phyloP scores from a whole-genome alignment of 1,140 invertebrate genomes.

The Philopotamus ludificatus region DNA sequence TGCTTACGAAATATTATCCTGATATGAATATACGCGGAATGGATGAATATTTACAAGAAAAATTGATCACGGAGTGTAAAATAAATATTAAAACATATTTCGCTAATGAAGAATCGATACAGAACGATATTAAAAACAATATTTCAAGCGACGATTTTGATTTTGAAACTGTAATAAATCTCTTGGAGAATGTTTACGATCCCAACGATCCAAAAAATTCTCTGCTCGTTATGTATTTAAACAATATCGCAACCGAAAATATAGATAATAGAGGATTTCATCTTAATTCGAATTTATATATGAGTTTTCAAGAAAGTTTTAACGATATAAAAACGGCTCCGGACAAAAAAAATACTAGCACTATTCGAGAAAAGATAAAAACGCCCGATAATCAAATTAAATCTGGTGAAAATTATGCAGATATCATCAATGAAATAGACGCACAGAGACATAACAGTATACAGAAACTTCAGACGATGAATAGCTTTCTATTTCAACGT shows the following conservation, averaged over 20 bases:
- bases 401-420: too few species aligned
- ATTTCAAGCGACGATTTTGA: too few species aligned
- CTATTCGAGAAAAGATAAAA: too few species aligned
- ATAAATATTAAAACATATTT: too few species aligned
- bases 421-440: conserved; percentile 54
- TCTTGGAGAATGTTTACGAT: conserved; percentile 26
- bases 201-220: conserved; percentile 39
- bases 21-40: not conserved
- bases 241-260: conserved; percentile 23
- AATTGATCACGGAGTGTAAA: too few species aligned
- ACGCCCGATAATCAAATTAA: too few species aligned
- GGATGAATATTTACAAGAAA: not conserved
- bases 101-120: too few species aligned
- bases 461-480: conserved; percentile 55
- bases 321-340: too few species aligned
- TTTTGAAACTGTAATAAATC: conserved; percentile 13
- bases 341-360: too few species aligned
- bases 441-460: conserved; percentile 54
- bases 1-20: conserved; percentile 4
- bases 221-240: conserved; percentile 28
- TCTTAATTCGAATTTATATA: conserved; percentile 31
- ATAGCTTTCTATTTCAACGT: conserved; percentile 57
- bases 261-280: conserved; percentile 24
- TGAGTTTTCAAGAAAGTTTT: conserved; percentile 33
- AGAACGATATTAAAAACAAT: too few species aligned